Conservation (phyloP, 2,113 vertebrate species). For the Thymallus thymallus region DNA sequence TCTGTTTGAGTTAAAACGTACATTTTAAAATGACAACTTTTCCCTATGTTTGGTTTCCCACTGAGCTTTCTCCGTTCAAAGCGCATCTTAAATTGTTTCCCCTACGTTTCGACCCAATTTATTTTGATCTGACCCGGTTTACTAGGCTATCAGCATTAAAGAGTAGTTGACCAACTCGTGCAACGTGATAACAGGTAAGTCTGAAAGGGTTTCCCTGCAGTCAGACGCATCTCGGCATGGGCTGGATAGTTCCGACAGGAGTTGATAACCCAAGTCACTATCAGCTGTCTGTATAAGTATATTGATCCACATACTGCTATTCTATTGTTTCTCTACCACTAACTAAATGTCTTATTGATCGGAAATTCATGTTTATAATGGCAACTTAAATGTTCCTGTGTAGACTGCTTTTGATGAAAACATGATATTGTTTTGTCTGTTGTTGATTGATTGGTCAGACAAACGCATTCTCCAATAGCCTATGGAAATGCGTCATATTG, state of each 20-base stretch:
- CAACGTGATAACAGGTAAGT: conserved; percentile 69
- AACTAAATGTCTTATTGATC: not conserved
- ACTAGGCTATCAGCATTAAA: conserved; percentile 32
- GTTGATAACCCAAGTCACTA: not conserved
- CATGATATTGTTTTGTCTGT: not conserved
- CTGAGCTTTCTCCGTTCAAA: not conserved
- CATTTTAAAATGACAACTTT: not conserved
- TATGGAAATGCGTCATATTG: not conserved
- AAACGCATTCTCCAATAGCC: not conserved
- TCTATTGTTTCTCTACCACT: not conserved
- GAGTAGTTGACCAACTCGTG: conserved; percentile 41
- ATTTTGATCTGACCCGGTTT: conserved; percentile 55
- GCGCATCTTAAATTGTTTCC: not conserved
- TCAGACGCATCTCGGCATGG: conserved; percentile 9
- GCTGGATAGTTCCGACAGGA: not conserved
- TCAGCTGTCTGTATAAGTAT: not conserved
- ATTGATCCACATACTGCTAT: not conserved
- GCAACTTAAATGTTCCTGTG: not conserved
- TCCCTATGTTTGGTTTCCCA: not conserved
- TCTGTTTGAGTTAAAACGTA: not conserved
- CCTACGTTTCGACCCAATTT: not conserved
- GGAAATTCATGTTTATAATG: not conserved
- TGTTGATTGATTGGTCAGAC: not conserved
- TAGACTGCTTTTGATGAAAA: not conserved
- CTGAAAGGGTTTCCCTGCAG: conserved; percentile 51